These are phyloP conservation scores for Plusia festucae DNA, from an alignment of 2,888 invertebrate species.

Conservation along the genomic window DNA sequence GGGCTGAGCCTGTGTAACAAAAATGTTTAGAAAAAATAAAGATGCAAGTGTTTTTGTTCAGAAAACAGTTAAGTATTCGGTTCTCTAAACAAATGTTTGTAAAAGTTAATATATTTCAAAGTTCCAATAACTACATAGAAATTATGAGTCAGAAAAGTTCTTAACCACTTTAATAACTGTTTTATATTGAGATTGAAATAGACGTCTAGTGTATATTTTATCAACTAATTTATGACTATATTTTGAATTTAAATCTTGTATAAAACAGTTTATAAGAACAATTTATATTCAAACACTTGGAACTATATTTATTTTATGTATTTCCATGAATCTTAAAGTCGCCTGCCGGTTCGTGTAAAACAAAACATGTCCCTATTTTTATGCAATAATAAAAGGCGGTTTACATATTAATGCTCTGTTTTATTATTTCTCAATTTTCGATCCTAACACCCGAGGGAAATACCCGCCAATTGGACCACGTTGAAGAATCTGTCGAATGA, in stretches of 20 bases:
- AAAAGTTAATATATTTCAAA: not conserved
- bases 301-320: constrained; percentile 42
- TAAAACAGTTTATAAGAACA: constrained; percentile 37
- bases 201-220: constrained; percentile 30
- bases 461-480: constrained; percentile 35
- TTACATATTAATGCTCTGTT: constrained; percentile 24
- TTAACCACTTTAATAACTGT: not conserved
- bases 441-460: constrained; percentile 46
- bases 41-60: no score
- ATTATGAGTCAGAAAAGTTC: constrained; percentile 1
- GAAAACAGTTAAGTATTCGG: no score
- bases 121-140: not conserved
- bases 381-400: constrained; percentile 31
- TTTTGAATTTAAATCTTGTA: constrained; percentile 36
- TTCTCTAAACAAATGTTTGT: no score
- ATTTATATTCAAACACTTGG: constrained; percentile 50
- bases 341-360: constrained; percentile 24
- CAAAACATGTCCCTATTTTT: constrained; percentile 26
- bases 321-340: constrained; percentile 46
- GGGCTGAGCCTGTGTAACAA: no score
- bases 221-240: constrained; percentile 39
- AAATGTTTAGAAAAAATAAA: no score
- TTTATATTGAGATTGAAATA: constrained; percentile 1
- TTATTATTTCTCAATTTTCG: constrained; percentile 40
- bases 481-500: constrained; percentile 43